Percentiles rank a stretch among this genome's conserved stretches.
These are phyloP conservation scores for Antechinus flavipes DNA, from an alignment of 2,113 vertebrate genomes.

Conservation along the genomic window DNA sequence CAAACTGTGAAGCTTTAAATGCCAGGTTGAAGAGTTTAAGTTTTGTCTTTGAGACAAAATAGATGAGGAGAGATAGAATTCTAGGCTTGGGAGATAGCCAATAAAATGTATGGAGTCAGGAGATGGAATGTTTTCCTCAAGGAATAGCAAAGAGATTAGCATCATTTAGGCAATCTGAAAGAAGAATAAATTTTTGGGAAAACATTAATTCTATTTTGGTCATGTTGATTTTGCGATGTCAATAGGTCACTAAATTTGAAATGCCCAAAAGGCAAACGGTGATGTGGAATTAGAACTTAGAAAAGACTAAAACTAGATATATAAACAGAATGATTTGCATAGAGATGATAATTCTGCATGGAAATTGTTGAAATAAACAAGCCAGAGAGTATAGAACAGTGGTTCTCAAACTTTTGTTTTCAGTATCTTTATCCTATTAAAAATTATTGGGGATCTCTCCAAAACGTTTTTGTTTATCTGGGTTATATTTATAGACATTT, in stretches of 20 bases:
- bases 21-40: not conserved
- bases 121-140: not conserved
- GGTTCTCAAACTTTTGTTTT: too few species aligned
- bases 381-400: not conserved
- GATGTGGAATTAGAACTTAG: not conserved
- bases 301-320: not conserved
- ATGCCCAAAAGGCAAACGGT: not conserved
- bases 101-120: not conserved
- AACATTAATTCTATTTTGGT: not conserved
- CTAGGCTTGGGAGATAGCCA: not conserved
- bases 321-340: not conserved
- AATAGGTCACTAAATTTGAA: not conserved
- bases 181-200: not conserved
- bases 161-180: not conserved
- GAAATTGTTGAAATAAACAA: not conserved
- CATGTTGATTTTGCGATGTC: not conserved
- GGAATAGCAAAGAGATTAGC: not conserved
- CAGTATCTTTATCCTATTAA: too few species aligned
- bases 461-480: too few species aligned
- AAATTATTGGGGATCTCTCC: too few species aligned
- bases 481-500: too few species aligned
- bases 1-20: not conserved
- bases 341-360: not conserved
- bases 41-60: not conserved
- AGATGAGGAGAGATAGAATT: not conserved